Conservation (phyloP, 1,140 invertebrate species). For the Coptotermes formosanus region DNA sequence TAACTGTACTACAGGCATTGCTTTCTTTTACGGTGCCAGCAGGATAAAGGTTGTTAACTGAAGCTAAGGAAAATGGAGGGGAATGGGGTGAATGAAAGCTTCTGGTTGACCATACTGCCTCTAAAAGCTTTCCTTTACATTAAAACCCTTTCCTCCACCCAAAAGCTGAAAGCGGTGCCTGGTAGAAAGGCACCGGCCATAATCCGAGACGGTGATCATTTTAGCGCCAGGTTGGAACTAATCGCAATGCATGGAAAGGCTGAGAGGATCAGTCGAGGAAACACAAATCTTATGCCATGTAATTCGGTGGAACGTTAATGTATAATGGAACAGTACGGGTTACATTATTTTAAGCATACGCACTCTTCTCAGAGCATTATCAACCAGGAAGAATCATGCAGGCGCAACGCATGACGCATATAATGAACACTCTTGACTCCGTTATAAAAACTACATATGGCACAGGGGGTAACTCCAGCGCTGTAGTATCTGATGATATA, state of each 20-base stretch:
- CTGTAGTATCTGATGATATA: too few relatives aligned
- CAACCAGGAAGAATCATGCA: too few relatives aligned
- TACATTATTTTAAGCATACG: too few relatives aligned
- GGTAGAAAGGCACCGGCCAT: not conserved
- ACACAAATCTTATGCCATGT: not conserved
- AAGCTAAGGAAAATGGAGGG: constrained; percentile 1
- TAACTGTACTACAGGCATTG: not conserved
- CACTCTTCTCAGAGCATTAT: too few relatives aligned
- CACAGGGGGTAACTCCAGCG: too few relatives aligned
- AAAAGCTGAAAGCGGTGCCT: not conserved
- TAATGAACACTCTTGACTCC: too few relatives aligned
- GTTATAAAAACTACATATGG: too few relatives aligned
- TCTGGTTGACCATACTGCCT: constrained; percentile 13
- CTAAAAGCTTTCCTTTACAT: constrained; percentile 19
- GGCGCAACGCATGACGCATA: too few relatives aligned
- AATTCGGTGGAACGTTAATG: not conserved
- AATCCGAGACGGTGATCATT: not conserved
- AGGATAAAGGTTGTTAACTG: constrained; percentile 11
- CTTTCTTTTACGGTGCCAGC: not conserved
- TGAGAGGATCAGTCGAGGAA: not conserved
- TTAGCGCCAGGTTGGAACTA: not conserved
- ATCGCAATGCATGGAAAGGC: not conserved
- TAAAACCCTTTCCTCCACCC: not conserved
- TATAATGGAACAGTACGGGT: not conserved
- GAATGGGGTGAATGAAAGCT: not conserved